phyloP scores from a whole-genome alignment of 2,888 invertebrate species.

The Drosophila paramelanica region DNA sequence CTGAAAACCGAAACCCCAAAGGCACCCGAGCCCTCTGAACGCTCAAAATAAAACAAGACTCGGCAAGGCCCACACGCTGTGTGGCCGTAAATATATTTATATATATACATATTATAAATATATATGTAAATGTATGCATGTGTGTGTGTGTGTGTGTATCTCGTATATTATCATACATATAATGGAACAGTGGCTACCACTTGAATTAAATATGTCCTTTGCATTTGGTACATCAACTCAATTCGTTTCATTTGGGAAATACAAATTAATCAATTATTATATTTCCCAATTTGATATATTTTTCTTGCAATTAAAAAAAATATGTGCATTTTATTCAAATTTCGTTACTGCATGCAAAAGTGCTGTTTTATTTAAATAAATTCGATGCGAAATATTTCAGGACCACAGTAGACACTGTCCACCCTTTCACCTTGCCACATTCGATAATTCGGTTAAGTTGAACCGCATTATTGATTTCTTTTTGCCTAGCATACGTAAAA shows the following conservation, averaged over 20 bases:
- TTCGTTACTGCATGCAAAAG: too few relatives aligned
- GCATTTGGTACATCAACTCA: constrained; percentile 6
- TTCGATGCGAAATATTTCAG: background rate
- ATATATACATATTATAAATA: constrained; percentile 11
- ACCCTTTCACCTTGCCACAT: background rate
- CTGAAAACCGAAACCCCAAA: constrained; percentile 74
- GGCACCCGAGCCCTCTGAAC: constrained; percentile 33
- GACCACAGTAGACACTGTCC: background rate
- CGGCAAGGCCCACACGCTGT: constrained; percentile 46
- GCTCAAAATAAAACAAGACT: constrained; percentile 45
- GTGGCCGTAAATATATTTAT: constrained; percentile 11
- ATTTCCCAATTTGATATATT: background rate
- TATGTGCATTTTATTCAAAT: too few relatives aligned
- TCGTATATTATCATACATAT: constrained; percentile 27
- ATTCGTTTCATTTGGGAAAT: background rate
- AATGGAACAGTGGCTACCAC: constrained; percentile 38
- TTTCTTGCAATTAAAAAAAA: too few relatives aligned
- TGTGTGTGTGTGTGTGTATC: background rate
- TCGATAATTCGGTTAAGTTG: background rate
- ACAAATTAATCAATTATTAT: background rate
- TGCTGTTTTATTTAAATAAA: background rate
- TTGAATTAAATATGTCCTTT: constrained; percentile 15
- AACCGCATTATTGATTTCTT: background rate
- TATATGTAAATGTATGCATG: background rate
- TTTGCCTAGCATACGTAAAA: background rate